Percentiles rank a stretch among this genome's conserved stretches.
These are phyloP conservation scores for Mobula hypostoma DNA, from an alignment of 2,113 vertebrate genomes.

Conservation along the genomic window DNA sequence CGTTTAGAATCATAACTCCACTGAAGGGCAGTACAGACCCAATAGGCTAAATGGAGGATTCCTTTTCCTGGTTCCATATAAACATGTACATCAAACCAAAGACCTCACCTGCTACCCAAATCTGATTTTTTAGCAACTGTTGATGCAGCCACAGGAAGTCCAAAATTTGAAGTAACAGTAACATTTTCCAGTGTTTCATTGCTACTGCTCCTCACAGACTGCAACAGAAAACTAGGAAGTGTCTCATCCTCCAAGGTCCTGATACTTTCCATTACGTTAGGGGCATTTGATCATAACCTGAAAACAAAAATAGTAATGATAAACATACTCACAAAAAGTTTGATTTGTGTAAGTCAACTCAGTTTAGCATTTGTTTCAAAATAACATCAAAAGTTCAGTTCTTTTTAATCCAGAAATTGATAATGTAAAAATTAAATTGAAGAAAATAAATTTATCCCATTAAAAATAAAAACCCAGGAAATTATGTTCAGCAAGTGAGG, in stretches of 20 bases:
- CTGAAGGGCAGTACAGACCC: too few relatives aligned
- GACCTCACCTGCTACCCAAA: constrained; percentile 69
- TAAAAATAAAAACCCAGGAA: too few relatives aligned
- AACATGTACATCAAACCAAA: neutral
- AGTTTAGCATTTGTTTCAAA: too few relatives aligned
- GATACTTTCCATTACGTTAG: constrained; percentile 66
- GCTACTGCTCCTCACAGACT: constrained; percentile 60
- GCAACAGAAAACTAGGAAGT: constrained; percentile 72
- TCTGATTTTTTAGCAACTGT: constrained; percentile 70
- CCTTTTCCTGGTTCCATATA: neutral
- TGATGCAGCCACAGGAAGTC: constrained; percentile 85
- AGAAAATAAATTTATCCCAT: too few relatives aligned
- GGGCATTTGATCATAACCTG: constrained; percentile 40
- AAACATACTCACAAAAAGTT: neutral
- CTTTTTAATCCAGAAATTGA: too few relatives aligned
- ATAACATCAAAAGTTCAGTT: too few relatives aligned
- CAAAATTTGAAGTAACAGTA: constrained; percentile 74
- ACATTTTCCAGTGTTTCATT: constrained; percentile 66
- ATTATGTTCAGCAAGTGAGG: too few relatives aligned
- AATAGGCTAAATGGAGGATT: too few relatives aligned
- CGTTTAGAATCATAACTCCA: too few relatives aligned
- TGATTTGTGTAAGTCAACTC: too few relatives aligned
- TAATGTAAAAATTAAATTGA: too few relatives aligned
- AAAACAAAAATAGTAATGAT: constrained; percentile 38
- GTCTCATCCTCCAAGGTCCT: constrained; percentile 77